Evolutionary conservation across 2,113 vertebrate species (phyloP), one percentile per base, ranked within the genome.

Genomic region (Elgaria multicarinata): DNA sequence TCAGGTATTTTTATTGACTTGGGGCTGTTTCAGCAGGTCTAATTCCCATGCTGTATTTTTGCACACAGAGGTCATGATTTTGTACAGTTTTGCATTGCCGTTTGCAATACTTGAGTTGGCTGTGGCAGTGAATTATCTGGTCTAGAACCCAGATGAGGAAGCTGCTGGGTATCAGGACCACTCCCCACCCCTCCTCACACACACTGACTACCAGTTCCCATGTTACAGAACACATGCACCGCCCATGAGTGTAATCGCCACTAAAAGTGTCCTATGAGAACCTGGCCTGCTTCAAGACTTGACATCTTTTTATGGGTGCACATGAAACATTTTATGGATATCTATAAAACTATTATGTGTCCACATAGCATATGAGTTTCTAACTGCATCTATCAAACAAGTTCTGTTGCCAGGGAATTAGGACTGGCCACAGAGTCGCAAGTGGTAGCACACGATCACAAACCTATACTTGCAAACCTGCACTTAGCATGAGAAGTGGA

Each of bases 241-340:
- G 14, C 69, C 69, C n/a, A 16, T 78, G 62, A 78, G n/a, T 9
- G 18, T 67, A 77, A 66, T 77, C 22, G 33, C 33, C 55, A 53
- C 26, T 3, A n/a, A 75, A 67, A 53, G 55, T 50, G 14, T 67
- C 42, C 74, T 66, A 55, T 39, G 62, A 84, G 81, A 85, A 84
- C 24, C 50, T 53, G 28, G 16, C 20, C n/a, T 67, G 44, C 55
- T 67, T 84, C 22, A 62, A 62, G 44, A 85, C 16, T 79, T 84
- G 33, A 82, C 53, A 62, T 88, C 50, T 72, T 82, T 82, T 88
- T 88, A 81, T 81, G 22, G 36, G 44, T 53, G 26, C 64, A 64
- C n/a, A 69, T 53, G n/a, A 84, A 89, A 77, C 4, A 53, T 53
- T 53, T 85, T 84, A 69, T 66, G 20, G 62, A 62, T 42, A 77